Percentiles rank a stretch among this genome's conserved stretches.
Evolutionary conservation across 2,113 vertebrate genomes (phyloP).

Genomic region (Etheostoma spectabile): DNA sequence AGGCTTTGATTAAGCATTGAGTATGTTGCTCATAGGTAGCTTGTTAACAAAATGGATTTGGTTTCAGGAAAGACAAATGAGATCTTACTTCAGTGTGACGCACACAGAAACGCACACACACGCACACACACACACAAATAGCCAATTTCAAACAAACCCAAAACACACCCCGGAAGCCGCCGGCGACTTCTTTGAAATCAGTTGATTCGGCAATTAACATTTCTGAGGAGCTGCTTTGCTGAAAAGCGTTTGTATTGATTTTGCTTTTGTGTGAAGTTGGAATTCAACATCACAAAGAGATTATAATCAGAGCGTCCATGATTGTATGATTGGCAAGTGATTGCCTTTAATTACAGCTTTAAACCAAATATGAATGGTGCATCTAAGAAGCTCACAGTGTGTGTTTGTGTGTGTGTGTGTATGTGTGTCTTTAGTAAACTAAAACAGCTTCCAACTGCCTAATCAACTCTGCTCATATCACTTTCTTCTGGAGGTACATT

Average conservation of each 20-base stretch:
- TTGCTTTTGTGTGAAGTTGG: constrained; percentile 48
- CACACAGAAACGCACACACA: constrained; percentile 14
- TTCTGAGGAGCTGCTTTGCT: constrained; percentile 42
- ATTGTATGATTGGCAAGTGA: constrained; percentile 61
- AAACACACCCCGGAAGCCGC: constrained; percentile 25
- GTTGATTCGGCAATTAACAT: constrained; percentile 53
- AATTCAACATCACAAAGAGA: constrained; percentile 59
- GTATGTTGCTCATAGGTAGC: constrained; percentile 37
- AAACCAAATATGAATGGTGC: constrained; percentile 34
- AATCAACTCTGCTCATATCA: constrained; percentile 40
- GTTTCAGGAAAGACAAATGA: constrained; percentile 35
- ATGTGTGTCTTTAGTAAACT: constrained; percentile 32
- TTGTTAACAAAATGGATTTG: constrained; percentile 35
- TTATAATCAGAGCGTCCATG: constrained; percentile 45
- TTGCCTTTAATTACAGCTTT: constrained; percentile 63
- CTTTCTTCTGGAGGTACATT: constrained; percentile 36
- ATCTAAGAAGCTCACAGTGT: constrained; percentile 14
- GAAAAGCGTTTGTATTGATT: constrained; percentile 44
- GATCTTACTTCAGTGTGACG: constrained; percentile 16
- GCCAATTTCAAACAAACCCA: constrained; percentile 23
- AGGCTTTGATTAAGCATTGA: constrained; percentile 58
- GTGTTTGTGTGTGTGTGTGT: background rate
- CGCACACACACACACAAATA: constrained; percentile 9
- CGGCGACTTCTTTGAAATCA: constrained; percentile 40
- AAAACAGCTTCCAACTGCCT: constrained; percentile 29